Evolutionary conservation across 1,140 invertebrate genomes (phyloP), one percentile per base, ranked within the genome.

Genomic region (Rhyacophila brunnea): DNA sequence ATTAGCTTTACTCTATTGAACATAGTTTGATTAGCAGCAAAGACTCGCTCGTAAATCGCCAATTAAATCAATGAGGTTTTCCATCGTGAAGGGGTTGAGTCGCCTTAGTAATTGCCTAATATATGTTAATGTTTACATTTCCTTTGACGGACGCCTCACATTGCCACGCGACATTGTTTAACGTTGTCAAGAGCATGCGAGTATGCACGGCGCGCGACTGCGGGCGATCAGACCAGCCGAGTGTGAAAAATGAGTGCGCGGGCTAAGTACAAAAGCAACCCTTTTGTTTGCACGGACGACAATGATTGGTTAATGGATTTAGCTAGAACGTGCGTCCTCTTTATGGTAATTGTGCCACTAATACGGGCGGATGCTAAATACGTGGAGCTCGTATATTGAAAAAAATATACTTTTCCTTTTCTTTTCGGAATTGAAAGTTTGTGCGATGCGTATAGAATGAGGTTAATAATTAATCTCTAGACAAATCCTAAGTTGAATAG

Each of bases 221-320:
- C 52, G 52, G 40, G 52, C 52, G 52, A 34, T 32, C 52, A 28
- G 40, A 14, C 9, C 11, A 28, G 11, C 10, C 46, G 9, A 10
- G 10, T 32, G 10, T 20, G 10, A 28, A 20, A n/a, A 18, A 20
- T 45, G 11, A 34, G 13, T 23, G 40, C 32, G 45, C 20, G 9
- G 44, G 6, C 9, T 2, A 14, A 9, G n/a, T 34, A 50, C 32
- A 38, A 35, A 43, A 48, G 53, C 9, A 47, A 47, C 44, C 46
- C 54, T 49, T 48, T 49, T 57, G 55, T 57, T 57, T 57, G 55
- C 35, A 32, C 18, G 35, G n/a, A 18, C 15, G 43, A 42, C 36
- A 43, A 42, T 57, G 55, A 57, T 57, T 43, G 46, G 55, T 44
- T 57, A 49, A 57, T 57, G 55, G 55, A 57, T 57, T 49, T 32